Percentiles rank a stretch among this genome's conserved stretches.
Conservation (phyloP, 2,113 vertebrate genomes). For the Clarias gariepinus region DNA sequence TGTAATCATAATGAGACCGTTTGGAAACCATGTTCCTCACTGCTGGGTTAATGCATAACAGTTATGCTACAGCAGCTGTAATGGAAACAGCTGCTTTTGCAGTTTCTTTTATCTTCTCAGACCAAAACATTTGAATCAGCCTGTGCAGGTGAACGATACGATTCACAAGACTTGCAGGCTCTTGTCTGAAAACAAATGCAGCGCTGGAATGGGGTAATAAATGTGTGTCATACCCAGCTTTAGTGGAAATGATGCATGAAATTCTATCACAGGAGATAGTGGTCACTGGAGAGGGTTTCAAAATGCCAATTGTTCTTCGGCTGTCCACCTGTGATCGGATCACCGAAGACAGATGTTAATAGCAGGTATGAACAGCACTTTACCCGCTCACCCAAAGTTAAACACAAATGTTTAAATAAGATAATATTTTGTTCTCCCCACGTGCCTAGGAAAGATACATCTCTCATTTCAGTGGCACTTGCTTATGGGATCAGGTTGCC, state of each 20-base stretch:
- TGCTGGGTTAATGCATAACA: neutral
- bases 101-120: neutral
- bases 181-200: neutral
- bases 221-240: neutral
- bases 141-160: neutral
- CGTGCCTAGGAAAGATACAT: too few species aligned
- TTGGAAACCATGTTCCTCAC: neutral
- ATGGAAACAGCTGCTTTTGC: neutral
- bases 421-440: neutral
- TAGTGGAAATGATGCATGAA: neutral
- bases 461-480: too few species aligned
- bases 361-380: neutral
- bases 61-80: neutral
- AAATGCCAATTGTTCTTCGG: neutral
- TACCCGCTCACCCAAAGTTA: neutral
- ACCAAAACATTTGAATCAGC: neutral
- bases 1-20: neutral
- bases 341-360: constrained; percentile 13
- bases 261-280: neutral
- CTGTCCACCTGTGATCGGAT: constrained; percentile 7
- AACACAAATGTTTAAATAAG: neutral
- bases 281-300: neutral
- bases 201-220: neutral
- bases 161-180: too few species aligned
- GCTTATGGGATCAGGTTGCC: too few species aligned